A percentile compares a stretch with the other conserved stretches of the same genome.
Conservation (phyloP, 2,888 invertebrate species). For the Neria commutata region DNA sequence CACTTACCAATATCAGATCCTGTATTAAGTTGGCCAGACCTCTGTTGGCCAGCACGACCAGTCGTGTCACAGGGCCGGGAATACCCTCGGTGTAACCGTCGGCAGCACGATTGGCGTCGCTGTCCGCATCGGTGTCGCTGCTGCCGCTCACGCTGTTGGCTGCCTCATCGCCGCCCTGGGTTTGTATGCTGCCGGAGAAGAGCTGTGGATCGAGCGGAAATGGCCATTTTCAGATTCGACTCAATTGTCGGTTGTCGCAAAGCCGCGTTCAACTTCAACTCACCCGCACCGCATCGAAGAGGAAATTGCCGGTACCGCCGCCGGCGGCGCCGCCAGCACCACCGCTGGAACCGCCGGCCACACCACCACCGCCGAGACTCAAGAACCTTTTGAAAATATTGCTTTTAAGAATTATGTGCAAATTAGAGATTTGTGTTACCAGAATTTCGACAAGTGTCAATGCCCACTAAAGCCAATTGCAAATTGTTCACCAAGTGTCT, state of each 20-base stretch:
- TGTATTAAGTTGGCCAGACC: conserved; percentile 86
- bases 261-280: conserved; percentile 65
- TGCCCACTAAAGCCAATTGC: neutral
- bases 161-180: conserved; percentile 67
- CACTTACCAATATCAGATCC: conserved; percentile 82
- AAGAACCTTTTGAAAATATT: conserved; percentile 59
- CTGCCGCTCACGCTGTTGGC: conserved; percentile 62
- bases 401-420: conserved; percentile 30
- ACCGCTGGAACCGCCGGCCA: conserved; percentile 48
- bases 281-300: conserved; percentile 88
- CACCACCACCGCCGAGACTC: conserved; percentile 63
- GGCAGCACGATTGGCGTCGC: conserved; percentile 64
- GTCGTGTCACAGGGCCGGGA: conserved; percentile 84
- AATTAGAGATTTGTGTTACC: conserved; percentile 30
- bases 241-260: neutral
- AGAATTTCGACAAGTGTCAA: conserved; percentile 24
- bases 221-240: neutral
- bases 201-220: conserved; percentile 65
- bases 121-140: conserved; percentile 64
- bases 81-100: conserved; percentile 80
- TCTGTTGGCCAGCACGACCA: conserved; percentile 86
- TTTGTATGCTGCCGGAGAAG: conserved; percentile 77
- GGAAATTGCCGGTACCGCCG: conserved; percentile 85
- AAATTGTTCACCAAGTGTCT: no score
- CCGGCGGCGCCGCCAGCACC: conserved; percentile 60